Conservation (phyloP, 2,113 vertebrate species). For the Eubucco bourcierii region DNA sequence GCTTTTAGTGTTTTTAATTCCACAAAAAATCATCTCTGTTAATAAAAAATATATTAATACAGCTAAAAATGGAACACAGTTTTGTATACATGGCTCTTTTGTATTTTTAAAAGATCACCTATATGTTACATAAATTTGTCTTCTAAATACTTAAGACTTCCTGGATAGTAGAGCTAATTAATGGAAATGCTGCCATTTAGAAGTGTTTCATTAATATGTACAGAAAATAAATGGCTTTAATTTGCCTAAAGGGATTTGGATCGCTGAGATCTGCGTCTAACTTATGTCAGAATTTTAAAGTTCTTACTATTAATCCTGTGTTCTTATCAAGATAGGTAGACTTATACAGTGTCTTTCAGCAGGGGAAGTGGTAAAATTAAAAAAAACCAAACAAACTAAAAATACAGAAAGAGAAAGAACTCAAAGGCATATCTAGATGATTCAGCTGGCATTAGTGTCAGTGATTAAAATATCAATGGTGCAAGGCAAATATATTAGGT, state of each 20-base stretch:
- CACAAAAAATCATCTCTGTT: background rate
- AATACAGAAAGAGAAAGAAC: background rate
- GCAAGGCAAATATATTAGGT: background rate
- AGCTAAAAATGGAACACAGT: background rate
- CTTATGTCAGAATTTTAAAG: background rate
- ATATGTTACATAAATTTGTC: background rate
- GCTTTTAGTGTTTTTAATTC: background rate
- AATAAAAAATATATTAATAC: background rate
- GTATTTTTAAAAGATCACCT: background rate
- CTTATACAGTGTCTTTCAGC: background rate
- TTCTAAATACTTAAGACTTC: background rate
- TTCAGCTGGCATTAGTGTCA: fast-evolving
- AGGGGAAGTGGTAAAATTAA: background rate
- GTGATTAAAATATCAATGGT: background rate
- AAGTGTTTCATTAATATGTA: background rate
- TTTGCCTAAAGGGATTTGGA: background rate
- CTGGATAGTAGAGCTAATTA: background rate
- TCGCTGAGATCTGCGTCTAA: background rate
- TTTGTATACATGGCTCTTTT: background rate
- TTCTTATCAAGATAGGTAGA: background rate
- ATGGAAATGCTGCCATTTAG: background rate
- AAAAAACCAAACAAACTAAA: background rate
- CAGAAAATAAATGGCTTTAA: conserved; percentile 5
- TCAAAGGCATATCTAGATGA: background rate
- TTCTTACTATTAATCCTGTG: background rate